These are phyloP conservation scores for Sarcophaga rosellei DNA, from an alignment of 2,888 invertebrate species.

Conservation along the genomic window DNA sequence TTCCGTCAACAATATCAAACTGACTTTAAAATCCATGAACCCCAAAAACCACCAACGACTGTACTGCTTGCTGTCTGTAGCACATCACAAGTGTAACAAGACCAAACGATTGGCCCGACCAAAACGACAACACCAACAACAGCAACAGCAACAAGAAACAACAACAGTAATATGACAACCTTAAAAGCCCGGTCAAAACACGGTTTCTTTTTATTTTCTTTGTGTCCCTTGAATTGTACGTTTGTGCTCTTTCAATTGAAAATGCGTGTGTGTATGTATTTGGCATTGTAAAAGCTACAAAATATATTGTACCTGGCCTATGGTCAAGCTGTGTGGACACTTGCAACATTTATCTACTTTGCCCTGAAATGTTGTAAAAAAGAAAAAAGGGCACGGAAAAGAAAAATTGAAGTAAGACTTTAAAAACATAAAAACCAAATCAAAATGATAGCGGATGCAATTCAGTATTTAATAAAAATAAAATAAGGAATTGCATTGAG, in stretches of 20 bases:
- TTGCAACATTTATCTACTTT: constrained; percentile 18
- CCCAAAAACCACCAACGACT: neutral
- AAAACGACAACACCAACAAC: neutral
- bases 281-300: neutral
- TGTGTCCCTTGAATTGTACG: neutral
- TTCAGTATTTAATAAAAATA: too few relatives aligned
- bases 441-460: too few relatives aligned
- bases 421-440: too few relatives aligned
- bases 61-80: neutral
- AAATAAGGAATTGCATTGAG: too few relatives aligned
- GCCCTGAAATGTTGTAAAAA: neutral
- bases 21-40: constrained; percentile 48
- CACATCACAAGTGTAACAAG: constrained; percentile 28
- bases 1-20: constrained; percentile 46
- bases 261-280: neutral
- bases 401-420: too few relatives aligned
- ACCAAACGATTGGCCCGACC: constrained; percentile 26
- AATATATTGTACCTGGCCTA: constrained; percentile 33
- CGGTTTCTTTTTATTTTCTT: constrained; percentile 20
- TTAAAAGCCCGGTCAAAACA: constrained; percentile 4
- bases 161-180: neutral
- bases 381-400: neutral
- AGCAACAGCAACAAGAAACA: neutral
- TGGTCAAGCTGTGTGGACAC: constrained; percentile 9
- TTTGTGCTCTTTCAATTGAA: neutral